Conservation (phyloP, 2,113 vertebrate species). For the Chloropsis cyanopogon region DNA sequence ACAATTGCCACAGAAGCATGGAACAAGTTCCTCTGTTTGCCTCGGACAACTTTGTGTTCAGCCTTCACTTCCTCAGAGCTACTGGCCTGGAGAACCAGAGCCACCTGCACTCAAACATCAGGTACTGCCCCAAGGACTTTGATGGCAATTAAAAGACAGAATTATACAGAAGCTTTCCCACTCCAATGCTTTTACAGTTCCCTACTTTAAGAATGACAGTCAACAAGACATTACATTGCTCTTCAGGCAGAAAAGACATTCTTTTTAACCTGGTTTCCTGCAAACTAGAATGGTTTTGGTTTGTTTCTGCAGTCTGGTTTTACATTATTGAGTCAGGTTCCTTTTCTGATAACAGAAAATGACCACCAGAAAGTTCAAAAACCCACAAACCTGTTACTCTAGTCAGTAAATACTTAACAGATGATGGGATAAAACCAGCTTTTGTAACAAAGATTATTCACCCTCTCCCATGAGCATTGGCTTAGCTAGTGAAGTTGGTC, state of each 20-base stretch:
- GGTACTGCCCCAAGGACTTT: neutral
- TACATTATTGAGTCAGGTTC: neutral
- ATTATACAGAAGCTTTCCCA: neutral
- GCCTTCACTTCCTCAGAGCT: neutral
- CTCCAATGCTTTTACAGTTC: neutral
- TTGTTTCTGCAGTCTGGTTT: neutral
- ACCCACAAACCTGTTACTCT: neutral
- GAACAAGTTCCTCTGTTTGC: neutral
- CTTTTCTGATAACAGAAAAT: neutral
- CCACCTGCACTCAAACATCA: neutral
- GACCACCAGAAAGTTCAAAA: neutral
- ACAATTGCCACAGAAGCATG: fast-evolving
- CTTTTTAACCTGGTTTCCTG: neutral
- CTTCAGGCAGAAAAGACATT: neutral
- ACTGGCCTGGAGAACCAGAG: neutral
- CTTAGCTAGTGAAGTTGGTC: neutral
- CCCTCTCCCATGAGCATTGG: neutral
- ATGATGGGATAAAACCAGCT: neutral
- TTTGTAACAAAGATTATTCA: neutral
- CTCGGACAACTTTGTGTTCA: neutral
- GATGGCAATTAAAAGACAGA: neutral
- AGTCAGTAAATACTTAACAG: neutral
- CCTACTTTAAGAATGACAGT: neutral
- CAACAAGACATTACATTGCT: neutral
- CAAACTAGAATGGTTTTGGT: neutral